Evolutionary conservation across 1,140 invertebrate genomes (phyloP), one percentile per base, ranked within the genome.

Genomic region (Halictus rubicundus): DNA sequence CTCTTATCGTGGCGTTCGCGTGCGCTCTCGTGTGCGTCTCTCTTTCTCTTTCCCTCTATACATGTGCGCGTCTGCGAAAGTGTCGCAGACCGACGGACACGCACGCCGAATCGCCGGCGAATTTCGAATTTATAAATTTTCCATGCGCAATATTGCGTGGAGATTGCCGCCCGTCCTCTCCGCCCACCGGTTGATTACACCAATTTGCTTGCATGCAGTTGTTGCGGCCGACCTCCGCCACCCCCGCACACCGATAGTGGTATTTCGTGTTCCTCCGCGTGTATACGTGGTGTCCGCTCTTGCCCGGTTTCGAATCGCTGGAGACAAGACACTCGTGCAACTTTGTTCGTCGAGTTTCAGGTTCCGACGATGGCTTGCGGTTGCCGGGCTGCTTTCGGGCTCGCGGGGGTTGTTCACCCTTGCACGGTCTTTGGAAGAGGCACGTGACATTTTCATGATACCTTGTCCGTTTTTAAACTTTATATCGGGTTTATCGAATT

Each of bases 171-270:
- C 65, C 73, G 49, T 59, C 66, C 52, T 16, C 27, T 78, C 27
- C 73, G 73, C 63, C 71, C 75, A 65, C 70, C 19, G 66, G n/a
- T 87, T 87, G 85, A 87, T 87, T 82, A 80, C 64, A 57, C 42
- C 85, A 87, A 87, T 87, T 87, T 87, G 80, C 68, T 82, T 85
- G 80, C 86, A 78, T 82, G 85, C 86, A 83, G 69, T 86, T 77
- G 78, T 65, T 70, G 78, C 81, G 25, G 42, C 32, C 49, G 42
- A 46, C 42, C 42, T 14, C 14, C 16, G 2, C 16, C 4, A 21
- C 49, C 49, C 49, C 42, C 39, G 59, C 42, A 23, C 49, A 23
- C n/a, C 49, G 70, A 25, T 54, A 75, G 68, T 64, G 23, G 49
- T 59, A 60, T 84, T 78, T 46, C 46, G 82, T 21, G 49, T 42